These are phyloP conservation scores for Mesoligia furuncula DNA, from an alignment of 2,888 invertebrate genomes.

Conservation along the genomic window DNA sequence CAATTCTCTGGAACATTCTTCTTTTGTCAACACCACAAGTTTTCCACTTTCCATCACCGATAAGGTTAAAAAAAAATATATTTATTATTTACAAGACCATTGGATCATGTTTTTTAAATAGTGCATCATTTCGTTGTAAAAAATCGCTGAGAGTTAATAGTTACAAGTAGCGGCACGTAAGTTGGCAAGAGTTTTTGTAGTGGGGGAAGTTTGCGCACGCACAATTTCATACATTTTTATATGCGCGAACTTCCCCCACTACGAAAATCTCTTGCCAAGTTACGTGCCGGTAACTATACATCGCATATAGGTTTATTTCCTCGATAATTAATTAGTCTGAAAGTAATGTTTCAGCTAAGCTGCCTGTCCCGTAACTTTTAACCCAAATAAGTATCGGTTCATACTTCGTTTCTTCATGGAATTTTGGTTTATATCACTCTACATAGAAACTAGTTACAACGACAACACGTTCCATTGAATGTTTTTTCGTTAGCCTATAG, in stretches of 20 bases:
- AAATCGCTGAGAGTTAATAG: neutral
- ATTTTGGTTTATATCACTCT: no score
- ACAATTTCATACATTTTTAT: no score
- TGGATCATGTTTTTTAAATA: neutral
- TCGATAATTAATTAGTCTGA: neutral
- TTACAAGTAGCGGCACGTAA: no score
- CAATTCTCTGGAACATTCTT: slow-evolving; percentile 80
- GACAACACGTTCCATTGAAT: no score
- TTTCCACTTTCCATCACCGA: slow-evolving; percentile 81
- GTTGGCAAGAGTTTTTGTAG: no score
- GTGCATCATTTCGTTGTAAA: neutral
- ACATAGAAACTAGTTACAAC: no score
- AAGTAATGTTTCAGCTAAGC: neutral
- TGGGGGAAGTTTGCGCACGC: no score
- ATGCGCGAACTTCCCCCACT: no score
- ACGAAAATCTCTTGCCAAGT: no score
- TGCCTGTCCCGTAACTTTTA: neutral
- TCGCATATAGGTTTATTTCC: neutral
- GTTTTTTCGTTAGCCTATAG: no score
- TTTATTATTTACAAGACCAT: neutral
- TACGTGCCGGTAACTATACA: no score
- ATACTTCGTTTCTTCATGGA: no score
- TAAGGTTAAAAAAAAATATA: slow-evolving; percentile 69
- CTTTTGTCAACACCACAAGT: slow-evolving; percentile 80
- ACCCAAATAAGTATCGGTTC: neutral